Evolutionary conservation across 1,140 invertebrate species (phyloP).

Genomic region (Galendromus occidentalis): DNA sequence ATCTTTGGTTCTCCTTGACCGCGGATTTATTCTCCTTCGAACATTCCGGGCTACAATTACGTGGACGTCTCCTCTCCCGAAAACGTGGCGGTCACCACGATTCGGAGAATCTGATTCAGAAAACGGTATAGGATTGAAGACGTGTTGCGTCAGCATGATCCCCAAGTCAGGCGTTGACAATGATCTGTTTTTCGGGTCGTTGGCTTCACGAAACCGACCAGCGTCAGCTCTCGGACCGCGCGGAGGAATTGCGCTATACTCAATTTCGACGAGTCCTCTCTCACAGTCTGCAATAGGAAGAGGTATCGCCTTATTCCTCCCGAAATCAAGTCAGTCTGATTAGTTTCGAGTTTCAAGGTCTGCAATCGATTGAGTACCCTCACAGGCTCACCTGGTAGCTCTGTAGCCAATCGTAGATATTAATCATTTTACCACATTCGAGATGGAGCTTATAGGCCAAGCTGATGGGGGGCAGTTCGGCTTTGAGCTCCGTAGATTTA

Average conservation of each 20-base stretch:
- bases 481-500: neutral
- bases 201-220: neutral
- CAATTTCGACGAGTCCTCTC: neutral
- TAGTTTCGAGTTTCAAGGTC: no score
- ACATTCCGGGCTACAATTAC: no score
- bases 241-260: neutral
- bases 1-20: no score
- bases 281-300: neutral
- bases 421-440: conserved; percentile 6
- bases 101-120: no score
- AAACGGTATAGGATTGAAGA: conserved; percentile 57
- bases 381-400: neutral
- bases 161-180: neutral
- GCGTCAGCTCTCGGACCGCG: neutral
- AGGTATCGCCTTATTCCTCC: neutral
- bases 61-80: no score
- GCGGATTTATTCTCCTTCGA: no score
- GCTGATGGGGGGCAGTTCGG: neutral
- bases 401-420: neutral
- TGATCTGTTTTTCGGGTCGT: conserved; percentile 1
- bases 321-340: neutral
- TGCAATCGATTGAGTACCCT: neutral
- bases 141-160: neutral
- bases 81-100: no score
- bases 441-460: neutral